Evolutionary conservation across 1,140 invertebrate species (phyloP).

Genomic region (Hermetia illucens): DNA sequence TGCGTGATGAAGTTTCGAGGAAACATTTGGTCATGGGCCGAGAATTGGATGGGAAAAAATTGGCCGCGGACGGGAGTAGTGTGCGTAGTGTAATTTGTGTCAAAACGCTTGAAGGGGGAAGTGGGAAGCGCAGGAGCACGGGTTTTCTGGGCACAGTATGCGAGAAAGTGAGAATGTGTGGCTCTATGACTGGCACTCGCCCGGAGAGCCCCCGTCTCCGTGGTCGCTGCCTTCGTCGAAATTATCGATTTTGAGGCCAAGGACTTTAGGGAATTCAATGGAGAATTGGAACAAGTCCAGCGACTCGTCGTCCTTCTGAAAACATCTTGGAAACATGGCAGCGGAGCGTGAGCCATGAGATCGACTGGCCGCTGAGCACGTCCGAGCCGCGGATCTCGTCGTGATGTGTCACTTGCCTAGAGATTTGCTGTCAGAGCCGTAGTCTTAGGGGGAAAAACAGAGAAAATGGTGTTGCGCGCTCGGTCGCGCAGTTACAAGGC

Average conservation of each 20-base stretch:
- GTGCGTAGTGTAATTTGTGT: not conserved
- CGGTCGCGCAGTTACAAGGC: too few species aligned
- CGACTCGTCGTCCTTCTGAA: not conserved
- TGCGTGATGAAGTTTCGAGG: conserved; percentile 16
- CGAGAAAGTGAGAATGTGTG: not conserved
- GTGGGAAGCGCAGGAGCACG: not conserved
- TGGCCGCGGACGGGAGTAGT: not conserved
- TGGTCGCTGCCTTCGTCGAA: not conserved
- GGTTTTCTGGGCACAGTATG: not conserved
- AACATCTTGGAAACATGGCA: not conserved
- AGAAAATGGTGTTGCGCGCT: too few species aligned
- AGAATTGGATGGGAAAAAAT: not conserved
- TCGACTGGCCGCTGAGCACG: not conserved
- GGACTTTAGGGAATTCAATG: conserved; percentile 2
- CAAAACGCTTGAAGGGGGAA: not conserved
- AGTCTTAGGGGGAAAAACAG: too few species aligned
- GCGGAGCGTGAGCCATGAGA: not conserved
- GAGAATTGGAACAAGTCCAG: not conserved
- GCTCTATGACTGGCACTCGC: too few species aligned
- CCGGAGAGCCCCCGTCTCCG: too few species aligned
- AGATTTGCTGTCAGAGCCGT: too few species aligned
- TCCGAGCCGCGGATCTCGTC: not conserved
- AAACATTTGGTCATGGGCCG: conserved; percentile 8
- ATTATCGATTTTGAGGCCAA: conserved; percentile 6
- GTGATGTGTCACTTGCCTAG: too few species aligned